These are phyloP conservation scores for Siniperca scherzeri DNA, from an alignment of 2,797 vertebrate species.

Conservation along the genomic window DNA sequence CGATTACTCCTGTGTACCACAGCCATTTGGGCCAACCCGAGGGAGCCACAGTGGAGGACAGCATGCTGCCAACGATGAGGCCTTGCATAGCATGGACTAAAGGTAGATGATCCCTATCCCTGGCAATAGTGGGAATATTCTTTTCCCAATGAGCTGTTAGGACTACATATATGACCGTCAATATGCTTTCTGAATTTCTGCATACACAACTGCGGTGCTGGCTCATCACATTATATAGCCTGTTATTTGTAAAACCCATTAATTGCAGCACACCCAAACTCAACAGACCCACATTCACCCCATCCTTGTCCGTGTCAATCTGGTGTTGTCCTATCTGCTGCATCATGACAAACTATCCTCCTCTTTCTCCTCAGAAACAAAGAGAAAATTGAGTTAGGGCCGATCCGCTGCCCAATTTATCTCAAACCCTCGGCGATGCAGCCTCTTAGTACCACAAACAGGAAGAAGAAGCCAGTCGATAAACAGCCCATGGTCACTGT, in stretches of 20 bases:
- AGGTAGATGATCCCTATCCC: not conserved
- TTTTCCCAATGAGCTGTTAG: not conserved
- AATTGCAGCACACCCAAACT: slow-evolving; percentile 14
- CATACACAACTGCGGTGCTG: not conserved
- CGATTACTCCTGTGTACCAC: slow-evolving; percentile 64
- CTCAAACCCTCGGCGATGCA: slow-evolving; percentile 80
- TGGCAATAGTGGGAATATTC: not conserved
- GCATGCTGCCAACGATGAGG: slow-evolving; percentile 20
- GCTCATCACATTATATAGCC: not conserved
- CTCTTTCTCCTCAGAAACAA: slow-evolving; percentile 57
- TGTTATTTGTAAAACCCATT: slow-evolving; percentile 12
- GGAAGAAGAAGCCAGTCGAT: slow-evolving; percentile 81
- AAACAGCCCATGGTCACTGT: slow-evolving; percentile 75
- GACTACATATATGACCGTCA: not conserved
- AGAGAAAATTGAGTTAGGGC: slow-evolving; percentile 77
- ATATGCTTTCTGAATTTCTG: not conserved
- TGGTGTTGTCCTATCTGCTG: slow-evolving; percentile 57
- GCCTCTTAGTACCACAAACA: slow-evolving; percentile 83
- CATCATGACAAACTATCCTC: slow-evolving; percentile 42
- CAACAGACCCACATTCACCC: slow-evolving; percentile 31
- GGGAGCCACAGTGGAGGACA: slow-evolving; percentile 32
- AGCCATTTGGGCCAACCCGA: slow-evolving; percentile 59
- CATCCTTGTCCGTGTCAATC: slow-evolving; percentile 28
- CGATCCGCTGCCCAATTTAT: slow-evolving; percentile 82
- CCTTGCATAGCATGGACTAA: not conserved